Evolutionary conservation across 1,140 invertebrate genomes (phyloP).

Genomic region (Thaumetopoea pityocampa): DNA sequence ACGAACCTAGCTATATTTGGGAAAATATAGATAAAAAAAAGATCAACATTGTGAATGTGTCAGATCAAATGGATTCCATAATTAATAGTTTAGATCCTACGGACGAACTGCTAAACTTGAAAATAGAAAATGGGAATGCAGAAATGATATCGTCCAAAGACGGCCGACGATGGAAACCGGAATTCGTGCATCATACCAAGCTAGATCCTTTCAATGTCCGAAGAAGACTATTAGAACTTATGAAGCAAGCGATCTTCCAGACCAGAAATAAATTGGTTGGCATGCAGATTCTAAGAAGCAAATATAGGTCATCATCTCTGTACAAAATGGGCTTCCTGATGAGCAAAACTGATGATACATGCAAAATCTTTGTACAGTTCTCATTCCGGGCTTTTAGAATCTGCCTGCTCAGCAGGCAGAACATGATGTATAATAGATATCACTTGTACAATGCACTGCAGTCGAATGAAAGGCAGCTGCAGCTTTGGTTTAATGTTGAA

Average conservation of each 20-base stretch:
- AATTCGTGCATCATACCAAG: neutral
- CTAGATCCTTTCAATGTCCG: slow-evolving; percentile 20
- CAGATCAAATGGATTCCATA: slow-evolving; percentile 27
- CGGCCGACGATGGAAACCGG: slow-evolving; percentile 26
- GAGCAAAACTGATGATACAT: slow-evolving; percentile 31
- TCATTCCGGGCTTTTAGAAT: slow-evolving; percentile 22
- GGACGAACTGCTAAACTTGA: slow-evolving; percentile 32
- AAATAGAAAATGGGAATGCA: slow-evolving; percentile 30
- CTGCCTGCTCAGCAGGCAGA: slow-evolving; percentile 16
- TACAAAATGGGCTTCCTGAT: slow-evolving; percentile 48
- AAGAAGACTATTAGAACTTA: slow-evolving; percentile 27
- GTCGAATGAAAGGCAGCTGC: slow-evolving; percentile 26
- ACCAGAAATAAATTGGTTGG: slow-evolving; percentile 37
- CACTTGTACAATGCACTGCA: slow-evolving; percentile 20
- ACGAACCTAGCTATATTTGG: slow-evolving; percentile 30
- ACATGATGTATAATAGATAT: neutral
- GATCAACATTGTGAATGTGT: slow-evolving; percentile 24
- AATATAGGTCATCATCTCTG: slow-evolving; percentile 21
- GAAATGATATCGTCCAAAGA: slow-evolving; percentile 25
- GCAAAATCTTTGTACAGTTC: slow-evolving; percentile 29
- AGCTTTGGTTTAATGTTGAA: slow-evolving; percentile 35
- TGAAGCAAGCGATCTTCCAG: slow-evolving; percentile 41
- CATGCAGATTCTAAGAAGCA: slow-evolving; percentile 29
- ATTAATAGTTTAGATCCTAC: slow-evolving; percentile 31
- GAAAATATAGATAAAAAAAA: slow-evolving; percentile 30